phyloP scores from a whole-genome alignment of 37 sponge, comb jelly and placozoan species.

The Petrosia ficiformis region DNA sequence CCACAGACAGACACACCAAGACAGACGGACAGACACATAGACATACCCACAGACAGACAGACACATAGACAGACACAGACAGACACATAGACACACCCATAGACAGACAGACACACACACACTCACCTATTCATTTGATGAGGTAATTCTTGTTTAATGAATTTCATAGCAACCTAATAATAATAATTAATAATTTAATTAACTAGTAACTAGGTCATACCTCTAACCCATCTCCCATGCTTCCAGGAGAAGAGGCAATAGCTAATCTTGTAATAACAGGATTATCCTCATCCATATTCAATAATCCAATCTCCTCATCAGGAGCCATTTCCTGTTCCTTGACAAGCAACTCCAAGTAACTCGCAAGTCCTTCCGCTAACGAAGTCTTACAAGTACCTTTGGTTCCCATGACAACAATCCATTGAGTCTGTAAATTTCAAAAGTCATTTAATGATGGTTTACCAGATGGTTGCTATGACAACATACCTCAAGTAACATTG shows the following conservation, averaged over 20 bases:
- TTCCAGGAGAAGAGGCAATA: background rate
- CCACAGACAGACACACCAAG: too few species aligned
- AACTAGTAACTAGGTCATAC: constrained; percentile 16
- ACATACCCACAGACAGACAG: too few species aligned
- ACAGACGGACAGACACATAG: too few species aligned
- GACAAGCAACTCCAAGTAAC: constrained; percentile 39
- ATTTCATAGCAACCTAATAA: constrained; percentile 11
- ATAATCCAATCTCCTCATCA: background rate
- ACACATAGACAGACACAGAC: too few species aligned
- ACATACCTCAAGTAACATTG: constrained; percentile 32
- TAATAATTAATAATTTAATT: background rate
- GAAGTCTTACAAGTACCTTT: constrained; percentile 80
- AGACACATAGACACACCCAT: too few species aligned
- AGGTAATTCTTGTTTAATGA: constrained; percentile 34
- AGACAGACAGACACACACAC: too few species aligned
- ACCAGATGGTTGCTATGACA: background rate
- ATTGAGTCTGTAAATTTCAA: constrained; percentile 41
- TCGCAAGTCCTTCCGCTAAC: constrained; percentile 45
- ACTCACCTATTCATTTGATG: constrained; percentile 13
- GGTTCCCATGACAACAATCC: constrained; percentile 85
- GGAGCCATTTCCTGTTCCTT: constrained; percentile 26
- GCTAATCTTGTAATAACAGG: background rate
- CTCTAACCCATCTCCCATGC: constrained; percentile 35
- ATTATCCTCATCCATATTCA: constrained; percentile 6
- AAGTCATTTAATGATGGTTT: constrained; percentile 5